Conservation (phyloP, 2,113 vertebrate species). For the Xiphias gladius region DNA sequence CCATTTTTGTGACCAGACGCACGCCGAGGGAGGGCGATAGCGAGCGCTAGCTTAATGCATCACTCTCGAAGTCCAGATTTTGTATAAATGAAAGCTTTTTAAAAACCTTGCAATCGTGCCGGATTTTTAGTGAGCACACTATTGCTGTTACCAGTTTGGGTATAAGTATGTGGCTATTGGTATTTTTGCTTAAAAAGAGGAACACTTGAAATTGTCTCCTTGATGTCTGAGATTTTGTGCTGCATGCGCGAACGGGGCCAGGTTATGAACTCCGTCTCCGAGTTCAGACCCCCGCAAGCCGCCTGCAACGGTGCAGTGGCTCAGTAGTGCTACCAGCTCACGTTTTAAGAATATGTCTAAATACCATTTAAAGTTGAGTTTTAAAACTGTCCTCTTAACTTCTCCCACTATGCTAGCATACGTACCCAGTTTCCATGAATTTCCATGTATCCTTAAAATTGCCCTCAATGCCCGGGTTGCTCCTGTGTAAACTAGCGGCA, state of each 20-base stretch:
- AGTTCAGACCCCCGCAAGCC: background rate
- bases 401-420: background rate
- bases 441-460: conserved; percentile 2
- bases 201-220: background rate
- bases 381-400: background rate
- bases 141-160: accelerated
- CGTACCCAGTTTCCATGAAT: background rate
- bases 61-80: background rate
- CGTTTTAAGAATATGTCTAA: background rate
- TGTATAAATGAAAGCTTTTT: background rate
- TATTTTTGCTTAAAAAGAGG: background rate
- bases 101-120: background rate
- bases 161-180: accelerated
- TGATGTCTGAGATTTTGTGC: background rate
- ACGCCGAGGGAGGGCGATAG: background rate
- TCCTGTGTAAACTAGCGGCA: conserved; percentile 56
- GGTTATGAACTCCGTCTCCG: background rate
- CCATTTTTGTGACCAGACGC: background rate
- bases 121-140: background rate
- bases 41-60: background rate
- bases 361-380: background rate
- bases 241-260: background rate
- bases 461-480: conserved; percentile 1
- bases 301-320: background rate
- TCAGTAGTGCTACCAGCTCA: no score